Conservation (phyloP, 2,113 vertebrate species). For the Myrmecophaga tridactyla region DNA sequence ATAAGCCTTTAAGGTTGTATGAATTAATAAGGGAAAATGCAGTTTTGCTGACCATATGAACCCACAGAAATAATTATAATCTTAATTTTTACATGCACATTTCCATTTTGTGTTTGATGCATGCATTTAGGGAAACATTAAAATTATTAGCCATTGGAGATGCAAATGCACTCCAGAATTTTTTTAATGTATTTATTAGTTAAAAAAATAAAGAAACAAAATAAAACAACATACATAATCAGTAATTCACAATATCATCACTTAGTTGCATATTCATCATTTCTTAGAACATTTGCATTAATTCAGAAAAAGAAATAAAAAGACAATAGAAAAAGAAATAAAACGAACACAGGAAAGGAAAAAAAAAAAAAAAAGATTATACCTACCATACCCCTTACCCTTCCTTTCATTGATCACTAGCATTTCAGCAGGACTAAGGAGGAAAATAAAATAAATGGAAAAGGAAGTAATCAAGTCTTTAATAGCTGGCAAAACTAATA, state of each 20-base stretch:
- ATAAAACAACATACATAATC: no score
- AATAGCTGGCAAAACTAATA: slow-evolving; percentile 73
- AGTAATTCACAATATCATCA: no score
- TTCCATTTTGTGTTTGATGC: background rate
- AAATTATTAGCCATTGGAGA: background rate
- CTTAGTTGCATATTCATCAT: no score
- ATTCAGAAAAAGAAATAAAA: no score
- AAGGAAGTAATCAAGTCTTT: slow-evolving; percentile 70
- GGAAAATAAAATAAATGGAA: slow-evolving; percentile 70
- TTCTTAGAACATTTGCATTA: no score
- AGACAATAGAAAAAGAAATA: no score
- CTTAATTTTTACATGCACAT: background rate
- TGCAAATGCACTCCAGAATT: background rate
- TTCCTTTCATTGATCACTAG: no score
- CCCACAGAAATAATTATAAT: background rate
- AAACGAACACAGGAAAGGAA: no score
- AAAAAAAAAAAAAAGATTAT: no score
- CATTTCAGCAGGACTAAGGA: slow-evolving; percentile 47
- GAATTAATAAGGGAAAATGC: background rate
- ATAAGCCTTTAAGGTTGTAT: background rate
- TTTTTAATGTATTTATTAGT: no score
- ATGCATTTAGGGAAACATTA: background rate
- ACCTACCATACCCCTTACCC: no score
- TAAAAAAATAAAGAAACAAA: no score
- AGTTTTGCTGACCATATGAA: background rate